A percentile compares a stretch with the other conserved stretches of the same genome.
Conservation (phyloP, 1,140 invertebrate genomes). For the Formica exsecta region DNA sequence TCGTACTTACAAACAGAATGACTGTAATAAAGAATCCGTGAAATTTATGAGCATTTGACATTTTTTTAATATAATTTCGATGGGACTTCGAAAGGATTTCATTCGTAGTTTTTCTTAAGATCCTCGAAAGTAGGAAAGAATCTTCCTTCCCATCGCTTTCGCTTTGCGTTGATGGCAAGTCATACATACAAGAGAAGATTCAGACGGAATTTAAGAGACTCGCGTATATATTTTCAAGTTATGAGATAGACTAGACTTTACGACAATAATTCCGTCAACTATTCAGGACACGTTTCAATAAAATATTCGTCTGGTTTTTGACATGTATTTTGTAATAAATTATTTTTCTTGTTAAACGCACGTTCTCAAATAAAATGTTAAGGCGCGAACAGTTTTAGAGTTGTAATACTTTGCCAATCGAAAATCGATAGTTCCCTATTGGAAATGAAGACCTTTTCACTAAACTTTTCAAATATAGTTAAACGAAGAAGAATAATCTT, state of each 20-base stretch:
- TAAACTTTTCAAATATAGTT: conserved; percentile 25
- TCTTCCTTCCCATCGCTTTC: conserved; percentile 20
- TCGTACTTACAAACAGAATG: neutral
- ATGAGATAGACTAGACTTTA: conserved; percentile 6
- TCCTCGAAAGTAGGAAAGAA: neutral
- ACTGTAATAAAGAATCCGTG: neutral
- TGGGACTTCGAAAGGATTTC: neutral
- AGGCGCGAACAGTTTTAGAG: neutral
- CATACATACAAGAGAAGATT: neutral
- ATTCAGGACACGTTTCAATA: neutral
- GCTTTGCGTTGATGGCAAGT: conserved; percentile 9
- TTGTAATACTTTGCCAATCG: conserved; percentile 5
- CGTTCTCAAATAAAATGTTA: conserved; percentile 8
- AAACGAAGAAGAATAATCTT: conserved; percentile 37
- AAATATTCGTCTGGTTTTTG: conserved; percentile 14
- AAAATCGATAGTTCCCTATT: conserved; percentile 38
- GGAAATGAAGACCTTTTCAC: conserved; percentile 30
- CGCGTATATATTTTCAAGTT: conserved; percentile 15
- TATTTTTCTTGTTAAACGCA: neutral
- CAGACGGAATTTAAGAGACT: neutral
- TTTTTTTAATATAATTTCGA: neutral
- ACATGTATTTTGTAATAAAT: conserved; percentile 9
- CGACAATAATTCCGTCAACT: conserved; percentile 1
- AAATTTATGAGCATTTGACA: neutral
- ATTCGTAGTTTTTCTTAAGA: neutral